Conservation (phyloP, 2,888 invertebrate species). For the Drosophila borborema region DNA sequence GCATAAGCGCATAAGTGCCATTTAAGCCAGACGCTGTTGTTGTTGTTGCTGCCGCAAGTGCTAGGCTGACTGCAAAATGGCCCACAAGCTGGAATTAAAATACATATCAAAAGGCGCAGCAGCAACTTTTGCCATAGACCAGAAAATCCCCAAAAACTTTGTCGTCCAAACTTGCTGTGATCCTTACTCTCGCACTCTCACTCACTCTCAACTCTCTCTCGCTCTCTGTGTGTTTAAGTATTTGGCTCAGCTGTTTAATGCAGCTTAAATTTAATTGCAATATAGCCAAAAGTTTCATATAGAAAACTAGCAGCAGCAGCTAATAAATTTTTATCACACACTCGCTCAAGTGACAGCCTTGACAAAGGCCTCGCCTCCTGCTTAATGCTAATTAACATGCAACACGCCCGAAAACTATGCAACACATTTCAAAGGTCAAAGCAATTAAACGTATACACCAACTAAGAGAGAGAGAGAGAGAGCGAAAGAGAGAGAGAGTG, state of each 20-base stretch:
- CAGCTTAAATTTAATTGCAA: slow-evolving; percentile 84
- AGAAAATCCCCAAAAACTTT: slow-evolving; percentile 68
- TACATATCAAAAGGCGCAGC: slow-evolving; percentile 78
- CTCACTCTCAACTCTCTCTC: background rate
- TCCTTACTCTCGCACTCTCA: slow-evolving; percentile 1
- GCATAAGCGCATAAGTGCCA: slow-evolving; percentile 81
- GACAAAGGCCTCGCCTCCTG: slow-evolving; percentile 46
- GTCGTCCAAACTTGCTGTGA: slow-evolving; percentile 62
- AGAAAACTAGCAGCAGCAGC: slow-evolving; percentile 33
- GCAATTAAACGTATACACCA: slow-evolving; percentile 83
- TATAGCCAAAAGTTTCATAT: slow-evolving; percentile 72
- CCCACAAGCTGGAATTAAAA: slow-evolving; percentile 76
- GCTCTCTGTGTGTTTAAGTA: background rate
- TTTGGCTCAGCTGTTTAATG: slow-evolving; percentile 68
- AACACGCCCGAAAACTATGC: slow-evolving; percentile 65
- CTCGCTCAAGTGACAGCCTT: slow-evolving; percentile 48
- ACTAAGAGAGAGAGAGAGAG: background rate
- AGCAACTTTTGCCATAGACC: slow-evolving; percentile 74
- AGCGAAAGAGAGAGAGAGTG: background rate
- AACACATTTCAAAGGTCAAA: slow-evolving; percentile 77
- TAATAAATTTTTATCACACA: slow-evolving; percentile 77
- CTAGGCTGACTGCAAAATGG: slow-evolving; percentile 65
- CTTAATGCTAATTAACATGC: slow-evolving; percentile 81
- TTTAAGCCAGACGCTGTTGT: slow-evolving; percentile 69
- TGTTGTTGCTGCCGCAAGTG: slow-evolving; percentile 57